These are phyloP conservation scores for Melanerpes aurifrons DNA, from an alignment of 2,113 vertebrate genomes.

Conservation along the genomic window DNA sequence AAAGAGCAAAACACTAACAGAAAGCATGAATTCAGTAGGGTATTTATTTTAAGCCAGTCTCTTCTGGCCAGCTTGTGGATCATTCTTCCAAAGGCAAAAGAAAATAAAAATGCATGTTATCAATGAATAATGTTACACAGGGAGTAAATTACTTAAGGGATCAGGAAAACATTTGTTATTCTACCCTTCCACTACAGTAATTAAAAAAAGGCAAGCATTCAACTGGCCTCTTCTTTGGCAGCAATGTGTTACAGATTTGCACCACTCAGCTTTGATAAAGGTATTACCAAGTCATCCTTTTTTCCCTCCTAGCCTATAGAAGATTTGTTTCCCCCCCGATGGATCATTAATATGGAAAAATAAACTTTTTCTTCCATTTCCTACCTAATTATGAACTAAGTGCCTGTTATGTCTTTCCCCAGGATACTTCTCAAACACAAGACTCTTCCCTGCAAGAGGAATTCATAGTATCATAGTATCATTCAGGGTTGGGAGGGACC, in stretches of 20 bases:
- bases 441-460: background rate
- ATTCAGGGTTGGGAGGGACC: too few species aligned
- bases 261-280: background rate
- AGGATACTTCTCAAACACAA: background rate
- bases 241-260: background rate
- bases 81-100: background rate
- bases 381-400: background rate
- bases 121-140: slow-evolving; percentile 6
- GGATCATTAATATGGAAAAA: background rate
- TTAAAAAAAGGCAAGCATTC: background rate
- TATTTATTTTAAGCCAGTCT: slow-evolving; percentile 30
- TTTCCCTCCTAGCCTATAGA: background rate
- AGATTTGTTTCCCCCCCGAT: background rate
- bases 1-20: background rate
- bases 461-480: too few species aligned
- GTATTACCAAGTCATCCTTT: background rate
- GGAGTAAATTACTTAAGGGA: background rate
- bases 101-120: background rate
- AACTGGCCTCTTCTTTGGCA: background rate
- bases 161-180: background rate
- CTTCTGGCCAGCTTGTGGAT: background rate
- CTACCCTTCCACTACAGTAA: background rate
- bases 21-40: background rate
- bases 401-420: background rate
- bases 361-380: background rate